Evolutionary conservation across 2,113 vertebrate genomes (phyloP).

Genomic region (Zapornia atra): DNA sequence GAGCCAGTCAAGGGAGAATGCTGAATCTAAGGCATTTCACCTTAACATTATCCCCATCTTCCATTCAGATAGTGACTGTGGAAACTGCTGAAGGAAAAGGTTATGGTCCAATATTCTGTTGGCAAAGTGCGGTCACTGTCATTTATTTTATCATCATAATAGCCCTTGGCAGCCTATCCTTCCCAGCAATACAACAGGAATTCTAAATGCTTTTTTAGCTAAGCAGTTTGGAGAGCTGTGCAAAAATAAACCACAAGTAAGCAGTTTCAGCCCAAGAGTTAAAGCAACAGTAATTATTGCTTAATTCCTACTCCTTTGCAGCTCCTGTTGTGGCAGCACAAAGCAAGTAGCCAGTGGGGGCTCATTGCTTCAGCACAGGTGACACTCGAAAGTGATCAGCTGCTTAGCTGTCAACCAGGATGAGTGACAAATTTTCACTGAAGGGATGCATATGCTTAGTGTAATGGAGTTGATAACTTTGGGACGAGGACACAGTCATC

Average conservation of each 20-base stretch:
- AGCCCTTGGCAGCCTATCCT: constrained; percentile 38
- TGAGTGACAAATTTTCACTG: background rate
- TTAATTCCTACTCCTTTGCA: background rate
- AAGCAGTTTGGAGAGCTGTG: background rate
- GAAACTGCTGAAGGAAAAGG: constrained; percentile 21
- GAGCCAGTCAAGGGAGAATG: background rate
- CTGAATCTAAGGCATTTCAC: background rate
- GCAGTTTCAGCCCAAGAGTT: background rate
- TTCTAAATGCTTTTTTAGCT: constrained; percentile 37
- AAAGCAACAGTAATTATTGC: constrained; percentile 12
- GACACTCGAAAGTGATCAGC: background rate
- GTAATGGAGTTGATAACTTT: background rate
- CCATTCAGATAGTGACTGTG: background rate
- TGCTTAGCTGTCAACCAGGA: background rate
- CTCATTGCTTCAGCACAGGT: background rate
- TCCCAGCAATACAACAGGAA: constrained; percentile 20
- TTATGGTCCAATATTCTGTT: constrained; percentile 16
- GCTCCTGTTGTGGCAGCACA: background rate
- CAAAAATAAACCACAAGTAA: constrained; percentile 42
- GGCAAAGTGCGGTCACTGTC: background rate
- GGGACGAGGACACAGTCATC: background rate
- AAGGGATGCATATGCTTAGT: background rate
- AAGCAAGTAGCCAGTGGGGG: background rate
- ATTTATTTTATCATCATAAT: constrained; percentile 55
- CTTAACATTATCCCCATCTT: background rate